phyloP scores from a whole-genome alignment of 1,140 invertebrate species.

The Brachionus rotundiformis region DNA sequence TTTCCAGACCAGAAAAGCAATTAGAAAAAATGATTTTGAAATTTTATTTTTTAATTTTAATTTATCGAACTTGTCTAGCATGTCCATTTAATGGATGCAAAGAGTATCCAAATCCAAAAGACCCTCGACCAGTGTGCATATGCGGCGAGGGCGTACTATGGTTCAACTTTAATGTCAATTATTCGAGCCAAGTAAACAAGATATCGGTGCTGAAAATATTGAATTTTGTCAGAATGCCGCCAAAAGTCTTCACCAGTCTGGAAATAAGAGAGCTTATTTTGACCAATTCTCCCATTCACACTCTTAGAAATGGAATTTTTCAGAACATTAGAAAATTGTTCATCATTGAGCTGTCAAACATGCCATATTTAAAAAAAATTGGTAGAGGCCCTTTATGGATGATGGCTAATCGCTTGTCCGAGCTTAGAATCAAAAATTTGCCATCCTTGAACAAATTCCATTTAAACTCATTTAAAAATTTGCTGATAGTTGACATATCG shows the following conservation, averaged over 20 bases:
- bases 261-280: background rate
- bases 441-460: background rate
- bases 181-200: background rate
- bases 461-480: background rate
- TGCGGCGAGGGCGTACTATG: background rate
- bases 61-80: background rate
- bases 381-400: background rate
- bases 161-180: background rate
- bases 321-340: background rate
- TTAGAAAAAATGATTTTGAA: background rate
- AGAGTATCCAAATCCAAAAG: background rate
- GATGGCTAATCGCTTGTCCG: background rate
- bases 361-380: background rate
- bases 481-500: background rate
- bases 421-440: slow-evolving; percentile 3
- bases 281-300: background rate
- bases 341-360: background rate
- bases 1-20: background rate
- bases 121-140: background rate
- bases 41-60: background rate
- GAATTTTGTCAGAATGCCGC: background rate
- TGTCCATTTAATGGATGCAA: background rate
- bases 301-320: slow-evolving; percentile 1
- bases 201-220: background rate
- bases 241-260: background rate